A percentile compares a stretch with the other conserved stretches of the same genome.
Conservation (phyloP, 1,140 invertebrate species). For the Scylla paramamosain region DNA sequence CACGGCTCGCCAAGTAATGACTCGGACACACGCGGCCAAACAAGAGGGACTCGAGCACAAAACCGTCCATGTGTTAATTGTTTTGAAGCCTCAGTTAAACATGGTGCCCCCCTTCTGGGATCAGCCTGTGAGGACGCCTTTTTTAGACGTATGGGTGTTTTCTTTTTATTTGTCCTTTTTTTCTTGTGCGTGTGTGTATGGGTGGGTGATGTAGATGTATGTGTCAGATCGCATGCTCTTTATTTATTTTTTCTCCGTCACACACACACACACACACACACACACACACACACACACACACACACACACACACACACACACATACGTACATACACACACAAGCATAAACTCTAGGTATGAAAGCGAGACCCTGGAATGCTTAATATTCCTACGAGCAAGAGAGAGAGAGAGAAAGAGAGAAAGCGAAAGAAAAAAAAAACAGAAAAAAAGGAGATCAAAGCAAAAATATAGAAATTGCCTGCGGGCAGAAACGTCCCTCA, state of each 20-base stretch:
- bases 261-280: constrained; percentile 1
- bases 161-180: neutral
- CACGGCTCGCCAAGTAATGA: neutral
- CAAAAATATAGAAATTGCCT: constrained; percentile 5
- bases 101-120: neutral
- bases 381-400: neutral
- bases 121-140: neutral
- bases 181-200: neutral
- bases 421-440: neutral
- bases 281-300: neutral
- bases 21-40: neutral
- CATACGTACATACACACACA: neutral
- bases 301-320: neutral
- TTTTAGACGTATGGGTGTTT: no score
- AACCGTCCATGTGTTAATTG: neutral
- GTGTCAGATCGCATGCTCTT: neutral
- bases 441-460: neutral
- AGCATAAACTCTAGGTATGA: neutral
- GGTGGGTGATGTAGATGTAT: neutral
- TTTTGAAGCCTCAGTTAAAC: neutral
- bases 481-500: neutral
- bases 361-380: neutral
- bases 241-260: neutral
- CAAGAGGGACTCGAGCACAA: constrained; percentile 1
- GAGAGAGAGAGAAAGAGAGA: neutral